These are phyloP conservation scores for Graptemys geographica DNA, from an alignment of 2,797 vertebrate species.

Conservation along the genomic window DNA sequence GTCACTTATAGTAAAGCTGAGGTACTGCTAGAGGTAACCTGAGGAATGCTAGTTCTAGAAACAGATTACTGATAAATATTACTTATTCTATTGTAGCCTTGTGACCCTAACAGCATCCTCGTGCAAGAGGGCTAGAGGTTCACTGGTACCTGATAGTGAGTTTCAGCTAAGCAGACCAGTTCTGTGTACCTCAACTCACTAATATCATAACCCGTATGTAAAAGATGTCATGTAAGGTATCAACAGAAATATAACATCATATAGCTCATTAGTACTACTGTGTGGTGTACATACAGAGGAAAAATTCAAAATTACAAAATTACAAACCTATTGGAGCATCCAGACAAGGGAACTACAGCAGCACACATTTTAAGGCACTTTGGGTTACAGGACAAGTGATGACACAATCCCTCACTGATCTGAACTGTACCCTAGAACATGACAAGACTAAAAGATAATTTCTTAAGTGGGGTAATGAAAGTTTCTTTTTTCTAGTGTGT, in stretches of 20 bases:
- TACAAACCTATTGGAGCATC: neutral
- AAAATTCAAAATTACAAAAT: neutral
- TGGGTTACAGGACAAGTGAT: too few species aligned
- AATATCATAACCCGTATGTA: neutral
- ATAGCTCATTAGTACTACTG: neutral
- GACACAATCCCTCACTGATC: too few species aligned
- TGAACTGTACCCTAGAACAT: too few species aligned
- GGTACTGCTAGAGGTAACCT: neutral
- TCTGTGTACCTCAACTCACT: neutral
- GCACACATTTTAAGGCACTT: too few species aligned
- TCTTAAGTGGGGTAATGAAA: too few species aligned
- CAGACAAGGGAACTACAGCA: neutral
- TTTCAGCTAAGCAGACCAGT: neutral
- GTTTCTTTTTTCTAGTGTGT: too few species aligned
- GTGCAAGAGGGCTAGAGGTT: neutral
- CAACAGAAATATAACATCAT: neutral
- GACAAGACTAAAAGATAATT: too few species aligned
- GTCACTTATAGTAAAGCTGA: neutral
- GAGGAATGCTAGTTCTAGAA: neutral
- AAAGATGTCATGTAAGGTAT: neutral
- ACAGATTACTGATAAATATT: neutral
- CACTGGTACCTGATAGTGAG: neutral
- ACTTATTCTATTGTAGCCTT: neutral
- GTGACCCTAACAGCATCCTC: neutral
- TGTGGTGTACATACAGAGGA: neutral